Percentiles rank a stretch among this genome's conserved stretches.
Conservation (phyloP, 2,888 invertebrate genomes). For the Drosophila setosimentum region DNA sequence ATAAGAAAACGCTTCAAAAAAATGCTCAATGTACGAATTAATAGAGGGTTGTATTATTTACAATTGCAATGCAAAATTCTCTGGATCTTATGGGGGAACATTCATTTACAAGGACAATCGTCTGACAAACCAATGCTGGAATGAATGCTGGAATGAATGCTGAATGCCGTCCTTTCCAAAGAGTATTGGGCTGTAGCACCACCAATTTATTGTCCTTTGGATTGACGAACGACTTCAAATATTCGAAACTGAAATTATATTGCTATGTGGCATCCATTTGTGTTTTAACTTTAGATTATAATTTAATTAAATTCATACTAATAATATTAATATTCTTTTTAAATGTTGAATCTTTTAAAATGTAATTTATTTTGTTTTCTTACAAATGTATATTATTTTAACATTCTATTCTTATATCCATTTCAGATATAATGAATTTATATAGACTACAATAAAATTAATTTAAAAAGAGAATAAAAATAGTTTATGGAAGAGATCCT, state of each 20-base stretch:
- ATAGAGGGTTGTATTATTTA: background rate
- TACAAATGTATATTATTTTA: background rate
- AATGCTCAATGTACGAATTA: background rate
- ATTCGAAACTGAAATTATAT: background rate
- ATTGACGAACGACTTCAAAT: background rate
- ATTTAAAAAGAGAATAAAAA: background rate
- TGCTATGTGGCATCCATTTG: background rate
- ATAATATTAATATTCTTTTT: background rate
- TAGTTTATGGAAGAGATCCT: background rate
- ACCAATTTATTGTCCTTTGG: background rate
- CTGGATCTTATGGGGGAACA: background rate
- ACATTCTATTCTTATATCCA: background rate
- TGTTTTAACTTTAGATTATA: background rate
- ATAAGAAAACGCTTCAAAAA: background rate
- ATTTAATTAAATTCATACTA: background rate
- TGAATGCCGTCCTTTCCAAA: background rate
- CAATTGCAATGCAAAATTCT: background rate
- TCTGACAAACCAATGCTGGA: background rate
- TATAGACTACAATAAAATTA: background rate
- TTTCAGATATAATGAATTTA: background rate
- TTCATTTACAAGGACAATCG: background rate
- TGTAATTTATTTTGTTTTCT: background rate
- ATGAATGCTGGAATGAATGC: background rate
- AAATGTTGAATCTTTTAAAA: background rate
- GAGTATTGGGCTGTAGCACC: background rate